phyloP scores from a whole-genome alignment of 2,888 invertebrate genomes.

The Lasioglossum figueresi region DNA sequence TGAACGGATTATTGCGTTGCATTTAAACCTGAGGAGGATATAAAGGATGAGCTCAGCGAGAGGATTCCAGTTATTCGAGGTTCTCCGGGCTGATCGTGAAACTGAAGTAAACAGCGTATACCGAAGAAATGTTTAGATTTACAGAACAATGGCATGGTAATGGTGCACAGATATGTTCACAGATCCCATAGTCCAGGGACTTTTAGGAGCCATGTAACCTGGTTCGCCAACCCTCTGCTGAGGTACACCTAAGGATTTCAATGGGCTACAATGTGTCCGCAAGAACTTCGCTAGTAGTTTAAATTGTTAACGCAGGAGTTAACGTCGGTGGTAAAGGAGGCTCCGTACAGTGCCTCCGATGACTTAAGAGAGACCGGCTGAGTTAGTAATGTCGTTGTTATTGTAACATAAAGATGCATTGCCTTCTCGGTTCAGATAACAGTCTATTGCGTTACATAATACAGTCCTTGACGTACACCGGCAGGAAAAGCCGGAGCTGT shows the following conservation, averaged over 20 bases:
- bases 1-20: background rate
- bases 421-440: background rate
- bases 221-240: slow-evolving; percentile 1
- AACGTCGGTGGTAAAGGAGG: background rate
- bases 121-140: slow-evolving; percentile 4
- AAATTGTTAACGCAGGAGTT: slow-evolving; percentile 22
- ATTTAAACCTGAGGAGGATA: slow-evolving; percentile 1
- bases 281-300: slow-evolving; percentile 23
- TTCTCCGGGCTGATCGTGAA: background rate
- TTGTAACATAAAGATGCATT: slow-evolving; percentile 12
- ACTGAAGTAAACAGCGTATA: background rate
- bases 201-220: background rate
- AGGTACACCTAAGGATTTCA: slow-evolving; percentile 13
- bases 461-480: background rate
- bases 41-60: background rate
- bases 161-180: background rate
- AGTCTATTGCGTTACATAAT: background rate
- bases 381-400: slow-evolving; percentile 8
- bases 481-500: background rate
- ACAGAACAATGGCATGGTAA: slow-evolving; percentile 4
- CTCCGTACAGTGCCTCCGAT: background rate
- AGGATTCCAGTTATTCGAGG: background rate
- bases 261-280: slow-evolving; percentile 17
- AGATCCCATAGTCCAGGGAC: background rate
- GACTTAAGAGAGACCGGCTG: slow-evolving; percentile 1